Base-by-base conservation (phyloP, 2,888 invertebrate genomes). In the Plagodis dolabraria region DNA sequence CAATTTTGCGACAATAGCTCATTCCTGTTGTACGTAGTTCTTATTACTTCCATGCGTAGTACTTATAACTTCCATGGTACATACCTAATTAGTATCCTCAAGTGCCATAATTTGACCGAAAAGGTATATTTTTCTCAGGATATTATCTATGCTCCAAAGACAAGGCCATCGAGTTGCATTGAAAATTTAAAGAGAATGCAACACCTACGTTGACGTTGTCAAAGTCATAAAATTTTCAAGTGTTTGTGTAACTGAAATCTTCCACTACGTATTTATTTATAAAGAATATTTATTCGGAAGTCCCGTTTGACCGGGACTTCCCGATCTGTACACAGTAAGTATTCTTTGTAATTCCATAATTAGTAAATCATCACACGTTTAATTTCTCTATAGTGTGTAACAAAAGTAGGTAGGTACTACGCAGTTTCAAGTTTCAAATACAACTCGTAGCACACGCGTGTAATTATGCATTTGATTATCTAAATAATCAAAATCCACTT, bases 301-400 rank as follows among this genome's bases (percentile, higher is more conserved):
- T 75, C 75, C 74, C 71, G 61, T 46, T 56, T 50, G 12, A 48
- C 22, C 62, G 75, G 74, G 79, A 61, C 75, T 76, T 73, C 54
- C 74, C 64, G 56, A 56, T 55, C 38, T 43, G n/a, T 7, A 8
- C 10, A 34, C 5, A 50, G 22, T 50, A 33, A 54, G 49, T 42
- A 22, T 2, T 22, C 22, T 22, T 22, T 22, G n/a, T n/a, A n/a
- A n/a, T n/a, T n/a, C 40, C 45, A 12, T 7, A 7, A 12, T 38
- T 7, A 50, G 22, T 49, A 33, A 54, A 45, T n/a, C 11, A 10
- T 40, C 5, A 7, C 7, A 35, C 35, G 9, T 38, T n/a, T 47
- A 47, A 44, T 22, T 44, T 44, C 12, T 40, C n/a, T n/a, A n/a
- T n/a, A n/a, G n/a, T n/a, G n/a, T n/a, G n/a, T n/a, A n/a, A n/a